Percentiles rank a stretch among this genome's conserved stretches.
phyloP scores from a whole-genome alignment of 2,888 invertebrate species.

The Linnaemya tessellans region DNA sequence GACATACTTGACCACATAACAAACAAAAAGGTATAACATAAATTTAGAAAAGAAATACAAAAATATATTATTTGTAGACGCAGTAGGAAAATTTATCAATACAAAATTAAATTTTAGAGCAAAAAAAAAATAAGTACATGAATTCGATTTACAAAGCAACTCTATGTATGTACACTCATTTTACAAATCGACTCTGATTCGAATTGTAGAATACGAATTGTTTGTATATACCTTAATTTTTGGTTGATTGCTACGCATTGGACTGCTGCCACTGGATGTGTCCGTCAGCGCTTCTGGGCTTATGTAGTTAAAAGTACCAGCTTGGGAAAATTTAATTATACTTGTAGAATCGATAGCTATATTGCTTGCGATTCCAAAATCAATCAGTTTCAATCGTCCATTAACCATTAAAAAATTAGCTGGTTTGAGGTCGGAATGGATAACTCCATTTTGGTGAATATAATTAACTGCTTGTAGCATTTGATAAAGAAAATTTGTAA shows the following conservation, averaged over 20 bases:
- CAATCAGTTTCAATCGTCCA: conserved; percentile 95
- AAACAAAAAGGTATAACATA: too few species aligned
- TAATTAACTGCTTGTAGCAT: conserved; percentile 96
- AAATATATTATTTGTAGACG: too few species aligned
- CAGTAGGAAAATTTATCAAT: too few species aligned
- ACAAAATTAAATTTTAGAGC: too few species aligned
- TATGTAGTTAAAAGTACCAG: conserved; percentile 97
- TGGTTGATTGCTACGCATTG: conserved; percentile 83
- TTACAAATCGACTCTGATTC: too few species aligned
- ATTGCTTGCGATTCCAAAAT: conserved; percentile 97
- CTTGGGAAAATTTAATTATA: conserved; percentile 91
- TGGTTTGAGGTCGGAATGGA: conserved; percentile 98
- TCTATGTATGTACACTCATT: too few species aligned
- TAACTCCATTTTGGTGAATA: conserved; percentile 95
- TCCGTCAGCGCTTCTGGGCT: conserved; percentile 95
- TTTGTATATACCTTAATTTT: conserved; percentile 83
- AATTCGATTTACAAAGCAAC: too few species aligned
- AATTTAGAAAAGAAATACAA: too few species aligned
- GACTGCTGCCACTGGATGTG: conserved; percentile 84
- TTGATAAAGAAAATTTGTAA: conserved; percentile 95
- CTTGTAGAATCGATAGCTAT: conserved; percentile 95
- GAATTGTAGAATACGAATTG: too few species aligned
- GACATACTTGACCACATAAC: too few species aligned
- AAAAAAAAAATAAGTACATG: too few species aligned
- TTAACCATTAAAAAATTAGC: conserved; percentile 96